Evolutionary conservation across 2,113 vertebrate genomes (phyloP).

Genomic region (Neomonachus schauinslandi): DNA sequence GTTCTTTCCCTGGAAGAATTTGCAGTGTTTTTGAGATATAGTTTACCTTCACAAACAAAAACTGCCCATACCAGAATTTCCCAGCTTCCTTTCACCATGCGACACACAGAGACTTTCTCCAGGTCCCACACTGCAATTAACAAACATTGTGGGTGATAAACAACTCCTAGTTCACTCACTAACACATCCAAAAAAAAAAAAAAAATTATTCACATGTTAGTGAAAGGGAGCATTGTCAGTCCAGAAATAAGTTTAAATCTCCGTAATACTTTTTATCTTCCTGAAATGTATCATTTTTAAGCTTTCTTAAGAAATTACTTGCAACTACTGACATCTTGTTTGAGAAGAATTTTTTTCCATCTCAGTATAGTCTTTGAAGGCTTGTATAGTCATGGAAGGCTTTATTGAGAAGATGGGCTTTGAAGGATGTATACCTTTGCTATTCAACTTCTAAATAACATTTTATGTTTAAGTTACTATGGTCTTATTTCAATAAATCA

Average conservation of each 20-base stretch:
- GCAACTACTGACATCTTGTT: background rate
- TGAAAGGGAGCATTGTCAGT: background rate
- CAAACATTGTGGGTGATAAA: background rate
- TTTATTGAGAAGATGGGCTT: background rate
- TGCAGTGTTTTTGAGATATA: conserved; percentile 28
- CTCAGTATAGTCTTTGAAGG: background rate
- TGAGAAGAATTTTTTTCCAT: background rate
- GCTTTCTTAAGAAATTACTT: background rate
- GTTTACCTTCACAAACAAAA: conserved; percentile 24
- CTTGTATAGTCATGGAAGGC: background rate
- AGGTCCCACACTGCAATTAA: background rate
- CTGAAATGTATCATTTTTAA: background rate
- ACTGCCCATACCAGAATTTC: background rate
- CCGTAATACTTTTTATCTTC: background rate
- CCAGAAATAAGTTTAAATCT: background rate
- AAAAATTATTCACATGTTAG: background rate
- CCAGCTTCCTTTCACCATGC: background rate
- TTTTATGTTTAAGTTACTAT: background rate
- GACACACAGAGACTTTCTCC: background rate
- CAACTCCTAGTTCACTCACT: background rate
- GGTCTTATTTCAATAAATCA: background rate
- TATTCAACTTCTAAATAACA: background rate
- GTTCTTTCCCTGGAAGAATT: conserved; percentile 36
- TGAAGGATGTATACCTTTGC: background rate
- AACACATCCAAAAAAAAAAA: background rate